Evolutionary conservation across 1,140 invertebrate genomes (phyloP), one percentile per base, ranked within the genome.

Genomic region (Diabrotica undecimpunctata): DNA sequence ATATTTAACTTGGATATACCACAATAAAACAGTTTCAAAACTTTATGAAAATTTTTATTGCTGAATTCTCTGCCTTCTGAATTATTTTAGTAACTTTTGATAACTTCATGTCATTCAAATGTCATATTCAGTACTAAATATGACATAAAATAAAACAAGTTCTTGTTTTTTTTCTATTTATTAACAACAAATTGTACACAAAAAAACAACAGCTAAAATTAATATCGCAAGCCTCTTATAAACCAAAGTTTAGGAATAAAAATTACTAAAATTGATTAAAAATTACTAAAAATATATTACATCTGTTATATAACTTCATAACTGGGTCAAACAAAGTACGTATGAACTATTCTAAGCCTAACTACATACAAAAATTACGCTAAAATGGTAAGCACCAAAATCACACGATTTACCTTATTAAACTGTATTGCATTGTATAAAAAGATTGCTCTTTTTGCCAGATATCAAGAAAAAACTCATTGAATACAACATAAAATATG

Each of bases 251-350:
- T 46, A 10, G 8, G 4, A 46, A 46, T 46, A 46, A 46, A 5
- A 46, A 46, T 46, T 46, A 46, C n/a, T 46, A 46, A 46, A 46
- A 10, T n/a, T 3, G 41, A 46, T n/a, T 46, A 46, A 46, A 46
- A 46, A 46, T n/a, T 46, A 46, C n/a, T 46, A 46, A 46, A 46
- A 46, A 46, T 46, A 46, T 46, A 46, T 46, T 46, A 46, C 41
- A 46, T 46, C 41, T 46, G 3, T 46, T 46, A 46, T 46, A 25
- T 25, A 25, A 25, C 25, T 25, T 25, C 25, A 25, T 25, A 25
- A 25, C 4, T 25, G 25, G 25, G 25, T 25, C 25, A 46, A 46
- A 46, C 3, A 46, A 46, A 46, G 8, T 46, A 8, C 3, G n/a
- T 46, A 10, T 46, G 5, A 46, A 46, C n/a, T n/a, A 46, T 10